Percentiles rank a stretch among this genome's conserved stretches.
phyloP scores from a whole-genome alignment of 2,113 vertebrate genomes.

The Seriola quinqueradiata region DNA sequence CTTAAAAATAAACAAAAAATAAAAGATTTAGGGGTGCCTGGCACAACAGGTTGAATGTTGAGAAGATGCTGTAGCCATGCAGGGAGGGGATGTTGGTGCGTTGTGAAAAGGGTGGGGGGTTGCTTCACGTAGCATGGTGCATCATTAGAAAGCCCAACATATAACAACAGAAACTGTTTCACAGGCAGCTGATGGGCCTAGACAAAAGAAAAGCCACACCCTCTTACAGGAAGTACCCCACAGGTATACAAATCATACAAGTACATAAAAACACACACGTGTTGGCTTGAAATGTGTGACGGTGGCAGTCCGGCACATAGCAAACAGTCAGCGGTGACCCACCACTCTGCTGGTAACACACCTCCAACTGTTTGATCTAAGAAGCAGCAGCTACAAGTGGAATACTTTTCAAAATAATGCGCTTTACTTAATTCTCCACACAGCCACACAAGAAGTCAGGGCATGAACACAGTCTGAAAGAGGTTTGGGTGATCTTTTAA shows the following conservation, averaged over 20 bases:
- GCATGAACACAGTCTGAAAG: not conserved
- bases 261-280: slow-evolving; percentile 42
- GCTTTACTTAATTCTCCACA: not conserved
- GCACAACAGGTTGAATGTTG: slow-evolving; percentile 79
- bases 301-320: not conserved
- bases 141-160: slow-evolving; percentile 35
- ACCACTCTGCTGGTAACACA: not conserved
- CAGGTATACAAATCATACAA: slow-evolving; percentile 35
- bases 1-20: slow-evolving; percentile 41
- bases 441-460: not conserved
- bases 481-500: not conserved
- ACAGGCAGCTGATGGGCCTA: slow-evolving; percentile 32
- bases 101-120: not conserved
- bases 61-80: slow-evolving; percentile 64
- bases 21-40: slow-evolving; percentile 72
- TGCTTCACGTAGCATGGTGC: slow-evolving; percentile 21
- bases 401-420: slow-evolving; percentile 8
- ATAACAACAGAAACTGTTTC: slow-evolving; percentile 37
- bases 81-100: not conserved
- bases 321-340: slow-evolving; percentile 22
- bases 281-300: slow-evolving; percentile 21
- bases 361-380: not conserved
- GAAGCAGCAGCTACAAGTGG: slow-evolving; percentile 26
- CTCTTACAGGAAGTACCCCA: slow-evolving; percentile 37
- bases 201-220: slow-evolving; percentile 31